Conservation (phyloP, 2,113 vertebrate genomes). For the Leuciscus idus region DNA sequence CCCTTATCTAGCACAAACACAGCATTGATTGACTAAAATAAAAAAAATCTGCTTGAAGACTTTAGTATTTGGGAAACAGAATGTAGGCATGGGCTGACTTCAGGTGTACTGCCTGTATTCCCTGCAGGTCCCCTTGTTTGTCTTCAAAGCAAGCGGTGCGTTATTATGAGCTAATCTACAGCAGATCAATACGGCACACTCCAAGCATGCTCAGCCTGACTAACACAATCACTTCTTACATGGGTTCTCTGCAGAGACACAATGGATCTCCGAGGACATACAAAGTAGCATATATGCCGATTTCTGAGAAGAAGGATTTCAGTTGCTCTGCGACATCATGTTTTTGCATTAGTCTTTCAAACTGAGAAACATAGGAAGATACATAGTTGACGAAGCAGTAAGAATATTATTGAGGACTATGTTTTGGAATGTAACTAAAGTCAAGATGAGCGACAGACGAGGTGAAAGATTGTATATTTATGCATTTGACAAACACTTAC, state of each 20-base stretch:
- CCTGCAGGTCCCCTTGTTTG: slow-evolving; percentile 16
- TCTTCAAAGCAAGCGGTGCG: slow-evolving; percentile 15
- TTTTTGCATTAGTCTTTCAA: not conserved
- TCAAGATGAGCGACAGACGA: not conserved
- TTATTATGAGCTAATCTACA: slow-evolving; percentile 29
- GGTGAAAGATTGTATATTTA: not conserved
- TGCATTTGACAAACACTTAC: not conserved
- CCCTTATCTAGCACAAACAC: slow-evolving; percentile 15
- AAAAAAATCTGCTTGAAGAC: not conserved
- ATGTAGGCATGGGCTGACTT: not conserved
- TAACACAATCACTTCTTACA: slow-evolving; percentile 35
- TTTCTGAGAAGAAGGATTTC: slow-evolving; percentile 14
- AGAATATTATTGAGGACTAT: not conserved
- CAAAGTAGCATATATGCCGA: not conserved
- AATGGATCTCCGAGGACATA: slow-evolving; percentile 1
- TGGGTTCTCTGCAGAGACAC: slow-evolving; percentile 26
- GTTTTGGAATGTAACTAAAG: not conserved
- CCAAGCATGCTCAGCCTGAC: slow-evolving; percentile 38
- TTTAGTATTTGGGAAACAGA: not conserved
- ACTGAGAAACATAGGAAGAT: not conserved
- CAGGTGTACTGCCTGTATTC: slow-evolving; percentile 21
- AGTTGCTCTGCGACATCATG: not conserved
- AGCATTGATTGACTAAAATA: not conserved
- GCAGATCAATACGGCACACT: slow-evolving; percentile 31
- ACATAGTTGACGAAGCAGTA: not conserved